These are phyloP conservation scores for Tenualosa ilisha DNA, from an alignment of 2,797 vertebrate species.

Conservation along the genomic window DNA sequence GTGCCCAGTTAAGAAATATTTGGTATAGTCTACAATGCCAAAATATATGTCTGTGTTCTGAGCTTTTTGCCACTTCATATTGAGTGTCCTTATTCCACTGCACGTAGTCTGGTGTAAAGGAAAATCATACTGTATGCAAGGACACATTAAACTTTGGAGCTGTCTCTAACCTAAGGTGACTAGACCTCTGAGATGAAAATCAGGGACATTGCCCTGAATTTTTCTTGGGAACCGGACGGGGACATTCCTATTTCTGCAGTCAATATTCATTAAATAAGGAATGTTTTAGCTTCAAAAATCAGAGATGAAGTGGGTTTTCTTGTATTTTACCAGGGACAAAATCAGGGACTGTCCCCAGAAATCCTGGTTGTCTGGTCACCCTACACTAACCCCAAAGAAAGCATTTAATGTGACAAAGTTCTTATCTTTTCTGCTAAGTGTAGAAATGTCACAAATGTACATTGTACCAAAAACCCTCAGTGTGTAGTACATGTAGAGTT, in stretches of 20 bases:
- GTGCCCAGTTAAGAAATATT: conserved; percentile 1
- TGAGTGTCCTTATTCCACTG: background rate
- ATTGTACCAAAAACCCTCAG: background rate
- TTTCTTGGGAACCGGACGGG: too few relatives aligned
- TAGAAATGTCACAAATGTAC: background rate
- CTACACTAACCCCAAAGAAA: background rate
- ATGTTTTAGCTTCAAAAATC: too few relatives aligned
- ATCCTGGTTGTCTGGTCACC: too few relatives aligned
- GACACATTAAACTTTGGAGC: background rate
- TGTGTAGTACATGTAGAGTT: background rate
- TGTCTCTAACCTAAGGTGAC: too few relatives aligned
- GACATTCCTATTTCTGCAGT: too few relatives aligned
- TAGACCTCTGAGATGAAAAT: too few relatives aligned
- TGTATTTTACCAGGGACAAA: too few relatives aligned
- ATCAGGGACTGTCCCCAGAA: too few relatives aligned
- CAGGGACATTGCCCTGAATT: too few relatives aligned
- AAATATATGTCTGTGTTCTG: background rate
- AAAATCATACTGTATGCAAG: background rate
- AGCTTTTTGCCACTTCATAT: too few relatives aligned
- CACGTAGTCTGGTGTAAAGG: background rate
- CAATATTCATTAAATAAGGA: too few relatives aligned
- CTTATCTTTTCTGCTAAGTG: background rate
- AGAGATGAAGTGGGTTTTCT: too few relatives aligned
- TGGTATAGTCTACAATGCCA: background rate
- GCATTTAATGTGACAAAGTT: background rate